phyloP scores from a whole-genome alignment of 64 coral and sea anemone species.

The Pocillopora verrucosa region DNA sequence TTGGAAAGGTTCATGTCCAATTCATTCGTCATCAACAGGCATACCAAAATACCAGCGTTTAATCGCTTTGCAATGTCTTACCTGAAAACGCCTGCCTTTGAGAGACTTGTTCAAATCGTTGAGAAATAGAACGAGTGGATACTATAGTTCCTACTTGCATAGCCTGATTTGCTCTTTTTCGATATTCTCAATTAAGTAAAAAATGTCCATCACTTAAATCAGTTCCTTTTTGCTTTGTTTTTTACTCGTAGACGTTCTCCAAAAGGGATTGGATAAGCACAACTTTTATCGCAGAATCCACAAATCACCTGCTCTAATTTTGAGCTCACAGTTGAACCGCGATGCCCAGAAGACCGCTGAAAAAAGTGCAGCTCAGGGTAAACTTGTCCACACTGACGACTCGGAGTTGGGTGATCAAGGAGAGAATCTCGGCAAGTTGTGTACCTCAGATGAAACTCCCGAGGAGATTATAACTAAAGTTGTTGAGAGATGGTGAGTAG shows the following conservation, averaged over 20 bases:
- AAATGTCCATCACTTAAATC: not conserved
- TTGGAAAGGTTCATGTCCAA: too few species aligned
- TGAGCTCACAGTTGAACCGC: conserved; percentile 34
- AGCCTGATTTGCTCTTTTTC: not conserved
- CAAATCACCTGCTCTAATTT: conserved; percentile 18
- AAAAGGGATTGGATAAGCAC: conserved; percentile 39
- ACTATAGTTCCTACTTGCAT: too few species aligned
- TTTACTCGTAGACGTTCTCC: not conserved
- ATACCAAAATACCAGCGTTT: too few species aligned
- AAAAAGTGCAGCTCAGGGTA: conserved; percentile 11
- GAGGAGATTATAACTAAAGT: not conserved
- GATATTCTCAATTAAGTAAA: not conserved
- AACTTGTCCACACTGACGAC: conserved; percentile 15
- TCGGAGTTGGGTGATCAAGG: conserved; percentile 4
- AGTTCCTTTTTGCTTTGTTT: not conserved
- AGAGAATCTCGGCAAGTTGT: conserved; percentile 33
- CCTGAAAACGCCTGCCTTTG: too few species aligned
- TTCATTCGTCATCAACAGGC: too few species aligned
- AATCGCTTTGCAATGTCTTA: too few species aligned
- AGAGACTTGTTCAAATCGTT: too few species aligned
- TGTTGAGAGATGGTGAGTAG: not conserved
- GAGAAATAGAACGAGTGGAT: too few species aligned
- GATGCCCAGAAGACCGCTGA: conserved; percentile 49
- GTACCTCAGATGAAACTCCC: not conserved
- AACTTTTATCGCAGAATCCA: conserved; percentile 69